Conservation (phyloP, 2,113 vertebrate species). For the Hypanus sabinus region DNA sequence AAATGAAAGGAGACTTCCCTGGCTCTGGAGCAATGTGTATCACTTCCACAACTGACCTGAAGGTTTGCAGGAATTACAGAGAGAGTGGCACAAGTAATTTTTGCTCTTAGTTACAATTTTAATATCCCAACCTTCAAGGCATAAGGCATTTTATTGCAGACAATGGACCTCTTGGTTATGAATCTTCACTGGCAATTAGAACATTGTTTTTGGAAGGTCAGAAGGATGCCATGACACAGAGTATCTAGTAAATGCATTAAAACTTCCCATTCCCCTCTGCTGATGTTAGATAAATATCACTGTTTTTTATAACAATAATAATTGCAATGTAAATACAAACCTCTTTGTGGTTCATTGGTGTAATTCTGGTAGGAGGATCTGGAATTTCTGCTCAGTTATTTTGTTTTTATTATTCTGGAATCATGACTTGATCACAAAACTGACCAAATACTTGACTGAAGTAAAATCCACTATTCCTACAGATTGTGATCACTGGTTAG, state of each 20-base stretch:
- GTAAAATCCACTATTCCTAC: neutral
- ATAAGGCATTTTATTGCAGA: neutral
- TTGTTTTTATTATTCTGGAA: neutral
- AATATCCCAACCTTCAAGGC: neutral
- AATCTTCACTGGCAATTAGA: neutral
- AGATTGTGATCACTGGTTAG: neutral
- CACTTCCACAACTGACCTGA: neutral
- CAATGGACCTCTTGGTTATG: neutral
- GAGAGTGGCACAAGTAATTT: neutral
- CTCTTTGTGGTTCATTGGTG: neutral
- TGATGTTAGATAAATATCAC: neutral
- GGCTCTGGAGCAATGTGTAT: neutral
- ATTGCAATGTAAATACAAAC: neutral
- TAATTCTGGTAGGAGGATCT: neutral
- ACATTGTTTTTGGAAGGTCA: neutral
- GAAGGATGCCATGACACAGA: neutral
- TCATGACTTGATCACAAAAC: neutral
- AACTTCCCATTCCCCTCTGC: neutral
- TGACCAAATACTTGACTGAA: neutral
- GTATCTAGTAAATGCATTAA: neutral
- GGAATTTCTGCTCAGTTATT: neutral
- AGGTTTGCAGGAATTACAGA: neutral
- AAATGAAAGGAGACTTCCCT: neutral
- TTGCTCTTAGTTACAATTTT: neutral
- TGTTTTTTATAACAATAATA: neutral